These are phyloP conservation scores for Schizotus pectinicornis DNA, from an alignment of 2,888 invertebrate species.

Conservation along the genomic window DNA sequence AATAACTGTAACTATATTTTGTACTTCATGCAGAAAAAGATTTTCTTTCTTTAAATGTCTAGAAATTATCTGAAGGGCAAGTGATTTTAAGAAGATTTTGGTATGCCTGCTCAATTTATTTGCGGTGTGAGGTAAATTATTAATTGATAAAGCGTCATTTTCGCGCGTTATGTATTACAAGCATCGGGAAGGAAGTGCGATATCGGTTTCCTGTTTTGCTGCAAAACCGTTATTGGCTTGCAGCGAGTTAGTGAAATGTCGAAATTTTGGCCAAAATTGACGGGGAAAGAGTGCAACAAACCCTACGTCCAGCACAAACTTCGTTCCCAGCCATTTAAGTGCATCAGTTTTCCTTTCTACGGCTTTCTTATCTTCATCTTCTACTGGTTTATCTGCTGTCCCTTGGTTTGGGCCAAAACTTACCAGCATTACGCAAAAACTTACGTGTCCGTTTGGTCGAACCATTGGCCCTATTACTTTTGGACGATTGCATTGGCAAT, in stretches of 20 bases:
- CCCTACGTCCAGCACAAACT: conserved; percentile 14
- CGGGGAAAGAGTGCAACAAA: not conserved
- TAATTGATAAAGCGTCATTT: not conserved
- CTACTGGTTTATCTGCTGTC: conserved; percentile 55
- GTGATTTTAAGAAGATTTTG: too few relatives aligned
- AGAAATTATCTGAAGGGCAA: too few relatives aligned
- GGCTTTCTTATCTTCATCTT: conserved; percentile 44
- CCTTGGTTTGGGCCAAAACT: conserved; percentile 45
- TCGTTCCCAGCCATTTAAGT: conserved; percentile 44
- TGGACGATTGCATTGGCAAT: conserved; percentile 39
- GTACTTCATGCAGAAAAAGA: too few relatives aligned
- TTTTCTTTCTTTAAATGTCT: too few relatives aligned
- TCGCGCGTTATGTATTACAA: not conserved
- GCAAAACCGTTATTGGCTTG: not conserved
- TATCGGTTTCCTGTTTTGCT: conserved; percentile 9
- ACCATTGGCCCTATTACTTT: conserved; percentile 34
- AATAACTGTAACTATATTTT: too few relatives aligned
- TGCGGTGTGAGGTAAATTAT: not conserved
- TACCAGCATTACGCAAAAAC: conserved; percentile 19
- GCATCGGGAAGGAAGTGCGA: conserved; percentile 10
- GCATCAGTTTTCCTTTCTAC: conserved; percentile 40
- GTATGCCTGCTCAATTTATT: not conserved
- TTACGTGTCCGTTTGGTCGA: conserved; percentile 23
- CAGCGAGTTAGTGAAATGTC: conserved; percentile 8
- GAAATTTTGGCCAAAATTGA: not conserved